Conservation (phyloP, 2,797 vertebrate genomes). For the Xiphophorus birchmanni region DNA sequence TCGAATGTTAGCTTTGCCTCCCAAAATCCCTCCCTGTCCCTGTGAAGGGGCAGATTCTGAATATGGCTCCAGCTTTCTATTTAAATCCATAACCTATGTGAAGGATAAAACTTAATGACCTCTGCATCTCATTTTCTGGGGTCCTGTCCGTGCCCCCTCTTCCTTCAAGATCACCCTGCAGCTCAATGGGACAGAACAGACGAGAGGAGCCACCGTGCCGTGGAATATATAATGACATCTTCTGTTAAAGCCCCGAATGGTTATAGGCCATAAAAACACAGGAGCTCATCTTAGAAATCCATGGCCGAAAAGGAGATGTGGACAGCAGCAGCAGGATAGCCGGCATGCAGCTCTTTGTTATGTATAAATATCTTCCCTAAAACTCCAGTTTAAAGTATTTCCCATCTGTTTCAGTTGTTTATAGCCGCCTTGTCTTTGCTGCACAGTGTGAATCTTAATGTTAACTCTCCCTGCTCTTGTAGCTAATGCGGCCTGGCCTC, state of each 20-base stretch:
- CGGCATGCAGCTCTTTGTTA: background rate
- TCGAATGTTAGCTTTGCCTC: conserved; percentile 32
- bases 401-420: conserved; percentile 44
- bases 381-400: conserved; percentile 15
- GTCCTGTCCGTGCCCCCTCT: conserved; percentile 58
- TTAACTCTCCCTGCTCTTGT: conserved; percentile 35
- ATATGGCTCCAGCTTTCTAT: conserved; percentile 35
- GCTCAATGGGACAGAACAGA: conserved; percentile 74
- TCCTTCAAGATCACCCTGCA: conserved; percentile 65
- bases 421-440: conserved; percentile 43
- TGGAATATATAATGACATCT: conserved; percentile 74
- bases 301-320: conserved; percentile 51
- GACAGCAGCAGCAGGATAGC: conserved; percentile 31
- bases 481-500: conserved; percentile 47
- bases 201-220: conserved; percentile 58
- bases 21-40: conserved; percentile 15
- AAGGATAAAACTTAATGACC: conserved; percentile 82
- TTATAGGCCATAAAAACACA: conserved; percentile 72
- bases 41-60: conserved; percentile 7
- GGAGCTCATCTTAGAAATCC: conserved; percentile 58
- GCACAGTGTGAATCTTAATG: conserved; percentile 22
- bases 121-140: conserved; percentile 75
- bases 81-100: conserved; percentile 63
- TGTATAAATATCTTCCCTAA: conserved; percentile 1
- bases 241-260: conserved; percentile 70